These are phyloP conservation scores for Stegana nigrithorax DNA, from an alignment of 2,888 invertebrate genomes.

Conservation along the genomic window DNA sequence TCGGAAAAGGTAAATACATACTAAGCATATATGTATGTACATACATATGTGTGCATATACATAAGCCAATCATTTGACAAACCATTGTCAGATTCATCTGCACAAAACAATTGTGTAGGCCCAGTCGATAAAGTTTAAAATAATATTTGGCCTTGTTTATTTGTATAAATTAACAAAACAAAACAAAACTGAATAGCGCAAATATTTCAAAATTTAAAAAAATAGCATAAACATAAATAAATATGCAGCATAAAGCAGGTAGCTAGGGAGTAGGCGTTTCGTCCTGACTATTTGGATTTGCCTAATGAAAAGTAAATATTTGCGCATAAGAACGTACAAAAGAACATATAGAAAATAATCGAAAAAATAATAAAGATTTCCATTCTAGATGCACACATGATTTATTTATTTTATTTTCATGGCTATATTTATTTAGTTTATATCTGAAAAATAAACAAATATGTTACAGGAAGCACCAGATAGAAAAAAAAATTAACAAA, in stretches of 20 bases:
- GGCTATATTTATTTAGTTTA: constrained; percentile 15
- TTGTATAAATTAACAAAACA: not conserved
- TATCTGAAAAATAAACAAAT: constrained; percentile 19
- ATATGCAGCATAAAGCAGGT: not conserved
- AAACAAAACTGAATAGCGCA: constrained; percentile 30
- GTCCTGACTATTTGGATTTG: not conserved
- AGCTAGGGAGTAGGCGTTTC: not conserved
- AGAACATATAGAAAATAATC: constrained; percentile 5
- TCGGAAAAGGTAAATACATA: constrained; percentile 52
- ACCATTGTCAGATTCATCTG: not conserved
- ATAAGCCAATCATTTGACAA: not conserved
- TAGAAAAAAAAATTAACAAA: constrained; percentile 19
- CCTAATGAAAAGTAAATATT: constrained; percentile 54
- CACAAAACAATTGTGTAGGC: no score
- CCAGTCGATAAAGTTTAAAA: constrained; percentile 27
- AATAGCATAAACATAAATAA: not conserved
- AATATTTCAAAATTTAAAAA: not conserved
- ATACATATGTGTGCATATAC: constrained; percentile 15
- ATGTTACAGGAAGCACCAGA: not conserved
- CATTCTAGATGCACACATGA: no score
- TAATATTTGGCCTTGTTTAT: constrained; percentile 4
- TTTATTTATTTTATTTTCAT: no score
- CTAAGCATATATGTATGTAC: not conserved
- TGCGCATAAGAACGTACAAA: constrained; percentile 25
- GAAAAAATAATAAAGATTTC: not conserved